Conservation (phyloP, 1,140 invertebrate species). For the Drosophila santomea region DNA sequence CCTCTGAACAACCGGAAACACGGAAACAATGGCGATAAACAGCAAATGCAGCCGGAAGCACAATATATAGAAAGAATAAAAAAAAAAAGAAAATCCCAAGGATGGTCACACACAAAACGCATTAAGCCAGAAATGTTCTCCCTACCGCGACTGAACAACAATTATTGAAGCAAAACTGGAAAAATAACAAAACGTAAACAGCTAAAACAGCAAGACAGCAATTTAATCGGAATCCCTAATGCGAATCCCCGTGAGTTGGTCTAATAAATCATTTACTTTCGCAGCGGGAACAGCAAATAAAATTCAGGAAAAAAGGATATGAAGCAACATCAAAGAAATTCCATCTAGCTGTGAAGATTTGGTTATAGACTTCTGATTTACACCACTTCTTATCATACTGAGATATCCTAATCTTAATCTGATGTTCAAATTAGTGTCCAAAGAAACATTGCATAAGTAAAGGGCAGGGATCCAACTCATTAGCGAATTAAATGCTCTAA, state of each 20-base stretch:
- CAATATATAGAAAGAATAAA: constrained; percentile 26
- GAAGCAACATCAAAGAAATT: not conserved
- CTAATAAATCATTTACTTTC: constrained; percentile 25
- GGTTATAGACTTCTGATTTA: too few species aligned
- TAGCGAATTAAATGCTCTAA: constrained; percentile 34
- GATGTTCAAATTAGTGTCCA: not conserved
- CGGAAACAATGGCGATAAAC: constrained; percentile 48
- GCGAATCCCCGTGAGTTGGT: not conserved
- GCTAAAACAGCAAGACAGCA: constrained; percentile 12
- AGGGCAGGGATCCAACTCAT: constrained; percentile 5
- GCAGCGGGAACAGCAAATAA: not conserved
- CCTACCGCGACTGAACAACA: constrained; percentile 1
- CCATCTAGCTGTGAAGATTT: too few species aligned
- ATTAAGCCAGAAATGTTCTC: constrained; percentile 2
- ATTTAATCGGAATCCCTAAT: constrained; percentile 12
- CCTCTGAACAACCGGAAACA: constrained; percentile 16
- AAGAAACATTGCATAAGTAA: not conserved
- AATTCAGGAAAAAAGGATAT: not conserved
- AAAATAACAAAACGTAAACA: constrained; percentile 29
- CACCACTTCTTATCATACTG: too few species aligned
- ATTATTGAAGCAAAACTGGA: constrained; percentile 14
- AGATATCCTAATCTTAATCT: not conserved
- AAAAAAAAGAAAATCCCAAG: constrained; percentile 34
- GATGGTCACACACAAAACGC: constrained; percentile 21
- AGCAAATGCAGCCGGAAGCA: constrained; percentile 47